Conservation (phyloP, 2,113 vertebrate genomes). For the Myrmophylax atrothorax region DNA sequence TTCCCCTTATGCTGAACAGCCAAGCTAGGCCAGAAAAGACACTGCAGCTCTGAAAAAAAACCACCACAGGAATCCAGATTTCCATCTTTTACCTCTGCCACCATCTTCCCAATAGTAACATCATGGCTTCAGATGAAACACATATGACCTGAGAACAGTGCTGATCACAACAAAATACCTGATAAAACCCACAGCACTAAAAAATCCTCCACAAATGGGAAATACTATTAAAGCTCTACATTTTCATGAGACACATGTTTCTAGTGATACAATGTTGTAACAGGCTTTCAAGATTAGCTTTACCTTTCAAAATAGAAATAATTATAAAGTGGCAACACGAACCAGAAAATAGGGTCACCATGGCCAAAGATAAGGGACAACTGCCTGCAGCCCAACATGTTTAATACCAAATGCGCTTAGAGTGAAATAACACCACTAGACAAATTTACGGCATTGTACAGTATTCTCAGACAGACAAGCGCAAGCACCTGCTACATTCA, state of each 20-base stretch:
- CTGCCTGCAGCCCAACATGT: not conserved
- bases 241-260: not conserved
- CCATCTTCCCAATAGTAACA: not conserved
- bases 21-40: not conserved
- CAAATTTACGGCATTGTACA: not conserved
- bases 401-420: not conserved
- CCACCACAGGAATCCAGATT: not conserved
- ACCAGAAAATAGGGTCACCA: not conserved
- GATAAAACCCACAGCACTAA: not conserved
- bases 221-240: not conserved
- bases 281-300: not conserved
- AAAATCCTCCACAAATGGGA: not conserved
- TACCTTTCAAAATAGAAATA: not conserved
- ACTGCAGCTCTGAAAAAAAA: not conserved
- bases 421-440: not conserved
- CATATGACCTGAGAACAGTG: fast-evolving
- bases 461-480: not conserved
- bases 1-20: not conserved
- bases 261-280: not conserved
- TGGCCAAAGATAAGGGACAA: fast-evolving
- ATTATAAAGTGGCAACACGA: not conserved
- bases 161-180: not conserved
- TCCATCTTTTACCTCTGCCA: not conserved
- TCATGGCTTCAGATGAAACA: not conserved
- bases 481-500: not conserved